phyloP scores from a whole-genome alignment of 2,113 vertebrate genomes.

The Gymnogyps californianus region DNA sequence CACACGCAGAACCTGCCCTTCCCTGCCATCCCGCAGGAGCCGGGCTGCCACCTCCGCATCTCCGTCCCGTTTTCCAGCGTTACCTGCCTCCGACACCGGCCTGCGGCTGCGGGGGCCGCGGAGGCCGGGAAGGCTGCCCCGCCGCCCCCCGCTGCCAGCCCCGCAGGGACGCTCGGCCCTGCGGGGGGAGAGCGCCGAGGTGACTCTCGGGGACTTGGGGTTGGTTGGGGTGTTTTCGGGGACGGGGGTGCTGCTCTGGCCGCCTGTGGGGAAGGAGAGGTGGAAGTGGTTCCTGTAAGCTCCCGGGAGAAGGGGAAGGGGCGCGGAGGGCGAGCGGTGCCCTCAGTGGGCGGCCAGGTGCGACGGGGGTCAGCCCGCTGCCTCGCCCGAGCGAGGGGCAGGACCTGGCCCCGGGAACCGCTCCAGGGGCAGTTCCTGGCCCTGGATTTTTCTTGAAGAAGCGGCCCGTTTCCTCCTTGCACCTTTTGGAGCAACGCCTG shows the following conservation, averaged over 20 bases:
- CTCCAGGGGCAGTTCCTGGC: background rate
- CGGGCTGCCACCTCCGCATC: background rate
- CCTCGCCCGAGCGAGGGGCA: too few species aligned
- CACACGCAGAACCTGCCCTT: background rate
- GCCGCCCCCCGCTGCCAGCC: background rate
- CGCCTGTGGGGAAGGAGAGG: background rate
- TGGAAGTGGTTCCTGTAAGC: background rate
- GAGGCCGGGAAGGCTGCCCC: background rate
- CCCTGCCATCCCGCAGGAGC: background rate
- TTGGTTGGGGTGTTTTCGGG: too few species aligned
- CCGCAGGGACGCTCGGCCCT: background rate
- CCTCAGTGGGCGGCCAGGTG: background rate
- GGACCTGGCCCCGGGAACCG: background rate
- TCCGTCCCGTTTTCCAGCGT: fast-evolving
- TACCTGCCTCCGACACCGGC: background rate
- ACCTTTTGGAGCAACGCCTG: background rate
- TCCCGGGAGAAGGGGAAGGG: background rate
- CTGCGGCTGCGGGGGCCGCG: background rate
- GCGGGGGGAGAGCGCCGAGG: background rate
- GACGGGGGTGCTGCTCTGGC: background rate
- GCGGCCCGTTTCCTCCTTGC: background rate
- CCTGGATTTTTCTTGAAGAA: background rate
- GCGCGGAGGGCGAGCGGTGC: background rate
- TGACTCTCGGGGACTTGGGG: background rate
- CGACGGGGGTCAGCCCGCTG: background rate